A percentile compares a stretch with the other conserved stretches of the same genome.
phyloP scores from a whole-genome alignment of 2,888 invertebrate species.

The Schizaphis graminum region DNA sequence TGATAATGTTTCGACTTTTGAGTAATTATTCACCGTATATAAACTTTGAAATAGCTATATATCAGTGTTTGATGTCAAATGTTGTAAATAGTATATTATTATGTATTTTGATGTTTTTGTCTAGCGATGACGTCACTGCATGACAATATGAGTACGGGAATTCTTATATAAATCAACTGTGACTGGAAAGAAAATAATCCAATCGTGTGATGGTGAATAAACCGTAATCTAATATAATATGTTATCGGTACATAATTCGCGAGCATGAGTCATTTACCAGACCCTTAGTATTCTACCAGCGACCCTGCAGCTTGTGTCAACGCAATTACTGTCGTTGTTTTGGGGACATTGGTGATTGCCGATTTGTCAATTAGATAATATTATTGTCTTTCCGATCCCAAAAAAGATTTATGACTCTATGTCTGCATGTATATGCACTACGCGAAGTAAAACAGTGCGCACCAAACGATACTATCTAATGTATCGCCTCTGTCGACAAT shows the following conservation, averaged over 20 bases:
- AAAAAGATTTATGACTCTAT: constrained; percentile 28
- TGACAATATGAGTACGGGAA: background rate
- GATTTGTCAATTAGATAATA: constrained; percentile 45
- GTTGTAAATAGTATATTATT: background rate
- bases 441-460: background rate
- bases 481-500: background rate
- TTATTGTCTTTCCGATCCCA: background rate
- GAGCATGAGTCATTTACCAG: constrained; percentile 49
- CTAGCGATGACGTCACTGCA: background rate
- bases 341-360: constrained; percentile 26
- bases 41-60: too few relatives aligned
- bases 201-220: background rate
- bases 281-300: background rate
- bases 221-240: constrained; percentile 30
- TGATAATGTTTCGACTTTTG: background rate
- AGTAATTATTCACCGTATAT: background rate
- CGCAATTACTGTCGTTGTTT: constrained; percentile 9
- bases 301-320: background rate
- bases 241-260: constrained; percentile 26
- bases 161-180: constrained; percentile 1
- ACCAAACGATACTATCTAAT: background rate
- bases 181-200: constrained; percentile 11
- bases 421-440: background rate
- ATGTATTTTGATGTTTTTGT: background rate
- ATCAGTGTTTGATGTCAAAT: background rate